These are phyloP conservation scores for Agrotis ipsilon DNA, from an alignment of 2,888 invertebrate genomes.

Conservation along the genomic window DNA sequence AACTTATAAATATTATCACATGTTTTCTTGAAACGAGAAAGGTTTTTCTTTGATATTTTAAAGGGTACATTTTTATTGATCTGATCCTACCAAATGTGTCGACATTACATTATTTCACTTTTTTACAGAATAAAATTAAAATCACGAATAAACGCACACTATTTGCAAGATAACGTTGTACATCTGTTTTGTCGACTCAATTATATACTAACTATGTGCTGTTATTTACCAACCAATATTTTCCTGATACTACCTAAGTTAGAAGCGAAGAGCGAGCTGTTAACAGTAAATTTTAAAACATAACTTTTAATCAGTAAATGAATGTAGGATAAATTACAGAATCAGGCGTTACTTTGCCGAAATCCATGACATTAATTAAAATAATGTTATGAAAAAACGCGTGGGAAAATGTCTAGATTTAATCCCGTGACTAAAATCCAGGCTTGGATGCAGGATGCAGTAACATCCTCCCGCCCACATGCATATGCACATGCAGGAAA, in stretches of 20 bases:
- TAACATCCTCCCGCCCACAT: no score
- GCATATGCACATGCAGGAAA: no score
- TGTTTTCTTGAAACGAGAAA: slow-evolving; percentile 5
- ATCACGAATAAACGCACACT: not conserved
- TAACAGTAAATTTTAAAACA: no score
- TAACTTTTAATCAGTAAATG: no score
- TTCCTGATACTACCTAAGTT: not conserved
- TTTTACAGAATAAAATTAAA: slow-evolving; percentile 43
- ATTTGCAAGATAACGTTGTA: not conserved
- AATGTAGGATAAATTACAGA: no score
- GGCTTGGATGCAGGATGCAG: no score
- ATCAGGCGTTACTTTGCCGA: no score
- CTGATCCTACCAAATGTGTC: not conserved
- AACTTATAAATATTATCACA: slow-evolving; percentile 21
- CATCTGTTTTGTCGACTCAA: not conserved
- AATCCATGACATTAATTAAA: no score
- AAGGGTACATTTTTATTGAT: slow-evolving; percentile 2
- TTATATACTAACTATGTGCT: not conserved
- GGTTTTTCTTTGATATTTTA: not conserved
- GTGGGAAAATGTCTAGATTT: no score
- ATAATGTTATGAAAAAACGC: no score
- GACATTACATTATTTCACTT: not conserved
- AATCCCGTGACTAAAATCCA: no score
- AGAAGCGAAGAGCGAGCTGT: not conserved
- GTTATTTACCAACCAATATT: not conserved